These are phyloP conservation scores for Neoaliturus tenellus DNA, from an alignment of 2,888 invertebrate genomes.

Conservation along the genomic window DNA sequence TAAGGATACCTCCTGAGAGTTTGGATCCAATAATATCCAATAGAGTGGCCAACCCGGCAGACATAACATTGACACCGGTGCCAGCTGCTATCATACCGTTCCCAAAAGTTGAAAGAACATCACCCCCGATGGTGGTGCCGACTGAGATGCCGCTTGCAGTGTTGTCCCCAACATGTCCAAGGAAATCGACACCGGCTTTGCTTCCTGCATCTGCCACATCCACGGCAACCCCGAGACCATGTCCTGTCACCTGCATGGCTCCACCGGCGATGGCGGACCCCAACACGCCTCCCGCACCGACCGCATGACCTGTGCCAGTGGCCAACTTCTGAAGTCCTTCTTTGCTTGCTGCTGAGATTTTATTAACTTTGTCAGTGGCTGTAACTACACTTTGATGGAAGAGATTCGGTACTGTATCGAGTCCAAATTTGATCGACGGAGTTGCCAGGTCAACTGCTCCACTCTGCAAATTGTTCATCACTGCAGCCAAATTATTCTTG, in stretches of 20 bases:
- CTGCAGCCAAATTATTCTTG: background rate
- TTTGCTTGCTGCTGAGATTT: background rate
- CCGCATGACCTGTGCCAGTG: background rate
- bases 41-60: background rate
- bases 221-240: background rate
- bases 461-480: background rate
- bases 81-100: background rate
- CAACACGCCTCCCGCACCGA: background rate
- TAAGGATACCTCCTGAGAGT: background rate
- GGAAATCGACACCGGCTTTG: background rate
- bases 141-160: background rate
- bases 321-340: background rate
- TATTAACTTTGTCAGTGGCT: background rate
- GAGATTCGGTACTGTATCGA: background rate
- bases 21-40: background rate
- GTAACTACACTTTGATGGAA: background rate
- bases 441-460: background rate
- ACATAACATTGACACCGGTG: background rate
- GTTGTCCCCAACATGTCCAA: background rate
- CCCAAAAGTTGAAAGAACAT: background rate
- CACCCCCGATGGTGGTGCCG: background rate
- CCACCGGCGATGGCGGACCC: conserved; percentile 9
- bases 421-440: background rate
- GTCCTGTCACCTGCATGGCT: background rate
- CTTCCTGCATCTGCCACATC: background rate